Evolutionary conservation across 2,113 vertebrate genomes (phyloP), one percentile per base, ranked within the genome.

Genomic region (Poeciliopsis retropinna): DNA sequence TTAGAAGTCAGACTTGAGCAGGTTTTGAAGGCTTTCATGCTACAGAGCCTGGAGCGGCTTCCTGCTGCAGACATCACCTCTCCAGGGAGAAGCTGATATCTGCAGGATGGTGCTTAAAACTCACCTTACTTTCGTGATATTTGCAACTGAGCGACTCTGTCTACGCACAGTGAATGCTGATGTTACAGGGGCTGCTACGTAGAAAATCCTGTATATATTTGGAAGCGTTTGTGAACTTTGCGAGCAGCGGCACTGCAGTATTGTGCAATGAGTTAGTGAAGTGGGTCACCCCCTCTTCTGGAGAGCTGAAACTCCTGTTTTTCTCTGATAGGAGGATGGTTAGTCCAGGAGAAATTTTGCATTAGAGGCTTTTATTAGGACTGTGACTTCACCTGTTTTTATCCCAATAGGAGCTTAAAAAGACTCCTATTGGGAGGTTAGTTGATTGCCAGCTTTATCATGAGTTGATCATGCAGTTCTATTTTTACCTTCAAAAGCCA

Each of bases 241-340:
- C 41, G 57, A 67, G 83, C 47, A 37, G 85, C 80, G 75, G 77
- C 70, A 69, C 68, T 80, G 81, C 78, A 81, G 88, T 57, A 69
- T 83, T 85, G 70, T 83, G 81, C 73, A 76, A 69, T 29, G 60
- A 73, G 78, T 72, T 81, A 84, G 64, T 87, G 78, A 91, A 93
- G 76, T 93, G 88, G 89, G 91, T 93, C 90, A 92, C 71, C 68
- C 70, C 60, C 72, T 81, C 19, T 57, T 57, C 70, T 72, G 37
- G 29, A 60, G 69, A 61, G 44, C 51, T 67, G 75, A 64, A 76
- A 70, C 86, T 82, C 64, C 51, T 41, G 57, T 78, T 78, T 37
- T 31, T 11, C 85, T 84, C 82, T 85, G 79, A 61, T 73, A 81
- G 80, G 77, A 81, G 65, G 39, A 0, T 30, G 51, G 57, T 73